Evolutionary conservation across 2,888 invertebrate genomes (phyloP), one percentile per base, ranked within the genome.

Genomic region (Anoncus sp.): DNA sequence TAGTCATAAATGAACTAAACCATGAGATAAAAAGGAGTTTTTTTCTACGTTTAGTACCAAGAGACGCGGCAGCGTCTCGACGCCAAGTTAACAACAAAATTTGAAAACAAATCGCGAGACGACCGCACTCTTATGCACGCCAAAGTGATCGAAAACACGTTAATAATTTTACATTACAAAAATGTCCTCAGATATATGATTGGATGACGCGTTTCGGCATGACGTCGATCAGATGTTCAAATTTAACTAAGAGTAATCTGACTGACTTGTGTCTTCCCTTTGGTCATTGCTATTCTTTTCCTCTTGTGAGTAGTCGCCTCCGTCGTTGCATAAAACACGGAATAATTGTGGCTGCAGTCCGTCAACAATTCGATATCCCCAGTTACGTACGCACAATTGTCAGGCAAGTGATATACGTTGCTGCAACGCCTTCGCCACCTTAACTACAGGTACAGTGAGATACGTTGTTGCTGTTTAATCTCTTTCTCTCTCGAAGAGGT

Each of bases 391-490:
- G 47, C 16, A 51, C 31, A 62, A 60, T 59, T 60, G 40, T 18
- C 51, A 69, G n/a, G 67, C 38, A n/a, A 53, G 65, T 59, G 69
- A n/a, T n/a, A n/a, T n/a, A n/a, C n/a, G n/a, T n/a, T 69, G 65
- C 49, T 43, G 65, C 59, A 45, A 70, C 45, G 63, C 60, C 47
- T 70, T 59, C 69, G 31, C 45, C 66, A 65, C 53, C 27, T 49
- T 63, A 31, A 59, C 20, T 38, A 24, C 18, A 18, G 31, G 20
- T 53, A 63, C 65, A 57, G 45, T 70, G 55, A 49, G 38, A 47
- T 60, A 60, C 73, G 66, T 51, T 51, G 31, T n/a, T 40, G 43
- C 57, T 43, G 40, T 27, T 40, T 20, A 40, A 53, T 38, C 43
- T 45, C 67, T 40, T 38, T 22, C 59, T 40, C 38, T 51, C 62